phyloP scores from a whole-genome alignment of 2,797 vertebrate species.

The Rhabdomys pumilio region DNA sequence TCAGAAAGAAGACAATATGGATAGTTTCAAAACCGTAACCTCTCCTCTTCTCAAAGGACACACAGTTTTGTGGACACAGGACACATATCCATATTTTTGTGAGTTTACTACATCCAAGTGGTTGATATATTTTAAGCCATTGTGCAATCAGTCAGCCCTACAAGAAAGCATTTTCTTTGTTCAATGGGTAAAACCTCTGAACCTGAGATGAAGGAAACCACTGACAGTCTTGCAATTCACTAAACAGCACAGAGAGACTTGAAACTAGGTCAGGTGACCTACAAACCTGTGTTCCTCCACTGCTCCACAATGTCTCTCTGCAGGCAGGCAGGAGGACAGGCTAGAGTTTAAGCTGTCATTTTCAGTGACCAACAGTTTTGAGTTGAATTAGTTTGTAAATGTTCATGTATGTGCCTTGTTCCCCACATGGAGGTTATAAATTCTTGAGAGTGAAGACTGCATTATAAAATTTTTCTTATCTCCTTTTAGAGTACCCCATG shows the following conservation, averaged over 20 bases:
- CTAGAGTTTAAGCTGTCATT: slow-evolving; percentile 9
- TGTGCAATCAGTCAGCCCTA: not conserved
- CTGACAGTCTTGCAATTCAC: slow-evolving; percentile 1
- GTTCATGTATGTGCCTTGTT: slow-evolving; percentile 51
- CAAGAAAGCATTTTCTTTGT: slow-evolving; percentile 20
- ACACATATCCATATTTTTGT: not conserved
- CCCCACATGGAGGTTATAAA: slow-evolving; percentile 59
- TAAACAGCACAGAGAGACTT: not conserved
- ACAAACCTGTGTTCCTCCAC: not conserved
- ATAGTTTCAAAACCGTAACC: slow-evolving; percentile 1
- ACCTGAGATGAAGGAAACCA: slow-evolving; percentile 15
- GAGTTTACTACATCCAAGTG: not conserved
- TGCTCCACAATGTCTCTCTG: not conserved
- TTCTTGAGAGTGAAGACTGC: slow-evolving; percentile 22
- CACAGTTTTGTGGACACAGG: not conserved
- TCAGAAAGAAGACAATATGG: not conserved
- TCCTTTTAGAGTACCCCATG: not conserved
- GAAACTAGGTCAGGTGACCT: not conserved
- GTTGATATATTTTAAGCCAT: slow-evolving; percentile 35
- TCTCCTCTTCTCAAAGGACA: not conserved
- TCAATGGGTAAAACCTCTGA: not conserved
- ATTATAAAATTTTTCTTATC: slow-evolving; percentile 69
- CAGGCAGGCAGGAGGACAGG: not conserved
- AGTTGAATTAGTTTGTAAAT: slow-evolving; percentile 20
- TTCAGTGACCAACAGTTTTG: not conserved